Percentiles rank a stretch among this genome's conserved stretches.
Conservation (phyloP, 30 jellyfish, hydroid and myxozoan species). For the Nemopilema nomurai region DNA sequence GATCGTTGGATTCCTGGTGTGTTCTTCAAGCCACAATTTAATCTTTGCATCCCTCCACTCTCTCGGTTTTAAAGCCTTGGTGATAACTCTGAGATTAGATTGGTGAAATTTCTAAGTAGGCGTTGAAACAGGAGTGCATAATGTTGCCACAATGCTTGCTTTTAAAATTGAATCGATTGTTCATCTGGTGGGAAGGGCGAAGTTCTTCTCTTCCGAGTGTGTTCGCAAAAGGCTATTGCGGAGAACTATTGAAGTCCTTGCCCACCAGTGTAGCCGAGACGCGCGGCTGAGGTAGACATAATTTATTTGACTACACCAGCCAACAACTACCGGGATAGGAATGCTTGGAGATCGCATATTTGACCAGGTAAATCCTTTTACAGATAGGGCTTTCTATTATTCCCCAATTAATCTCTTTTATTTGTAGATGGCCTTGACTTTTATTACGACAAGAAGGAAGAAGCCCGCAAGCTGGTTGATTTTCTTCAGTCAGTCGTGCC, state of each 20-base stretch:
- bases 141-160: background rate
- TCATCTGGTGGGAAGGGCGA: background rate
- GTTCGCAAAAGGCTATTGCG: too few species aligned
- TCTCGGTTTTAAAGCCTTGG: background rate
- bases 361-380: background rate
- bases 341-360: background rate
- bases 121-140: background rate
- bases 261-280: too few species aligned
- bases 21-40: background rate
- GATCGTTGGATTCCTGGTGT: background rate
- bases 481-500: slow-evolving; percentile 89
- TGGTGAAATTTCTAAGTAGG: background rate
- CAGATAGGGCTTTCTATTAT: background rate
- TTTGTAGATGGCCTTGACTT: slow-evolving; percentile 93
- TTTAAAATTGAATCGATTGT: background rate
- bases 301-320: background rate
- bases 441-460: slow-evolving; percentile 83
- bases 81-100: background rate
- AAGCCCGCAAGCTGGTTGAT: slow-evolving; percentile 89
- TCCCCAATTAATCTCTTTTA: background rate
- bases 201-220: background rate
- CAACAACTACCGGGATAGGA: background rate
- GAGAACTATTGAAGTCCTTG: too few species aligned
- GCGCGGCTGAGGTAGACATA: background rate
- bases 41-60: background rate